These are phyloP conservation scores for Zelostemma sp. DNA, from an alignment of 1,140 invertebrate genomes.

Conservation along the genomic window DNA sequence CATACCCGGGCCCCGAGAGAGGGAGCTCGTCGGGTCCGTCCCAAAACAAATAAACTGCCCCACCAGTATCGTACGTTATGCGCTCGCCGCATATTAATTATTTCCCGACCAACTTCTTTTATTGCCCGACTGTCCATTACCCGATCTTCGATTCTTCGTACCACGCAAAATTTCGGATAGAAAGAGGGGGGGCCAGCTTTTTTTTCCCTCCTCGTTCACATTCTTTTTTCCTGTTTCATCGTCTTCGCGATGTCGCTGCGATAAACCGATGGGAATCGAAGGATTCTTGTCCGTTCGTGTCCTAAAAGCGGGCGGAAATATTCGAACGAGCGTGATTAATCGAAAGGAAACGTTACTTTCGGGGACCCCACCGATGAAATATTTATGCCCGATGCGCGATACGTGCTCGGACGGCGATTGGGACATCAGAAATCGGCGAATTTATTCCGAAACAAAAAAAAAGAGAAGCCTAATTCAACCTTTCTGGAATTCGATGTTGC, in stretches of 20 bases:
- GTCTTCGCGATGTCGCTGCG: conserved; percentile 27
- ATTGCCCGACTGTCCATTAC: conserved; percentile 38
- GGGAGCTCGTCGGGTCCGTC: conserved; percentile 2
- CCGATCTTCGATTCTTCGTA: conserved; percentile 19
- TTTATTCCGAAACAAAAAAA: too few species aligned
- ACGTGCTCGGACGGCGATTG: too few species aligned
- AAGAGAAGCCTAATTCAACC: too few species aligned
- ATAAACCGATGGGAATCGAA: conserved; percentile 44
- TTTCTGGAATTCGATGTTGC: too few species aligned
- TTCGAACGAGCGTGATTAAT: conserved; percentile 16
- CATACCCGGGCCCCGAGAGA: conserved; percentile 12
- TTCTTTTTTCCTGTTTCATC: conserved; percentile 16
- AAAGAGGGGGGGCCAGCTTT: too few species aligned
- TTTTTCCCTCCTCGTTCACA: conserved; percentile 18
- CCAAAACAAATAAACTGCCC: conserved; percentile 49
- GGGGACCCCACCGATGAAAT: too few species aligned
- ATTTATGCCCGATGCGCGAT: too few species aligned
- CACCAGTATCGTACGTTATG: conserved; percentile 46
- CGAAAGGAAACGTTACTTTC: too few species aligned
- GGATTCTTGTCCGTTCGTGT: conserved; percentile 38
- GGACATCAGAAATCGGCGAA: too few species aligned
- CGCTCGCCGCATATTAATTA: conserved; percentile 49
- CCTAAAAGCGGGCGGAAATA: conserved; percentile 41
- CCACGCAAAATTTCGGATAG: not conserved
- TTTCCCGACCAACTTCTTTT: conserved; percentile 36